These are phyloP conservation scores for Ammospiza maritima DNA, from an alignment of 2,797 vertebrate species.

Conservation along the genomic window DNA sequence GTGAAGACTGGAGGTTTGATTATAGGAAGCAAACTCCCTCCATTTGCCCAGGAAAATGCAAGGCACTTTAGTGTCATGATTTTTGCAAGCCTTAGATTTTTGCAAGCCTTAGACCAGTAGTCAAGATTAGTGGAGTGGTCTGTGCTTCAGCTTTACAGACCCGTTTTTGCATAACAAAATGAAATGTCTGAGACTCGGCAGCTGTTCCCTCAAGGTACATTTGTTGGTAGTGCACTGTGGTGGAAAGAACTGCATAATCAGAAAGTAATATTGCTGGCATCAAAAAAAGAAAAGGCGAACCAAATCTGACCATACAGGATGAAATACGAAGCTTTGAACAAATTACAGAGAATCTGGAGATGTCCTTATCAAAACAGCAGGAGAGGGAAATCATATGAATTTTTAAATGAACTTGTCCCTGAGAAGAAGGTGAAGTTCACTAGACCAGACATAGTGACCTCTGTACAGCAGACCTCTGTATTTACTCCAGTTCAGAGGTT, in stretches of 20 bases:
- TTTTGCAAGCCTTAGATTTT: not conserved
- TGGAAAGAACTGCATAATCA: not conserved
- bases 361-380: not conserved
- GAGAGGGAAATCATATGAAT: not conserved
- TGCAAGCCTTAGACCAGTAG: not conserved
- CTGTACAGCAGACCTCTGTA: not conserved
- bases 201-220: not conserved
- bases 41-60: not conserved
- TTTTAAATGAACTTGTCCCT: not conserved
- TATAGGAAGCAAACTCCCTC: not conserved
- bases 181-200: not conserved
- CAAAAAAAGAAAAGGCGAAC: not conserved
- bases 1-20: not conserved
- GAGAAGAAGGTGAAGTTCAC: not conserved
- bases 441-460: not conserved
- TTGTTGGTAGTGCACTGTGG: not conserved
- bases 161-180: not conserved
- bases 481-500: not conserved
- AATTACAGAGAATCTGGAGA: not conserved
- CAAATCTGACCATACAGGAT: not conserved
- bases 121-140: not conserved
- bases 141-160: not conserved
- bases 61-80: not conserved
- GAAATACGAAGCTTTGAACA: not conserved
- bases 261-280: not conserved